phyloP scores from a whole-genome alignment of 1,140 invertebrate genomes.

The Cydia pomonella region DNA sequence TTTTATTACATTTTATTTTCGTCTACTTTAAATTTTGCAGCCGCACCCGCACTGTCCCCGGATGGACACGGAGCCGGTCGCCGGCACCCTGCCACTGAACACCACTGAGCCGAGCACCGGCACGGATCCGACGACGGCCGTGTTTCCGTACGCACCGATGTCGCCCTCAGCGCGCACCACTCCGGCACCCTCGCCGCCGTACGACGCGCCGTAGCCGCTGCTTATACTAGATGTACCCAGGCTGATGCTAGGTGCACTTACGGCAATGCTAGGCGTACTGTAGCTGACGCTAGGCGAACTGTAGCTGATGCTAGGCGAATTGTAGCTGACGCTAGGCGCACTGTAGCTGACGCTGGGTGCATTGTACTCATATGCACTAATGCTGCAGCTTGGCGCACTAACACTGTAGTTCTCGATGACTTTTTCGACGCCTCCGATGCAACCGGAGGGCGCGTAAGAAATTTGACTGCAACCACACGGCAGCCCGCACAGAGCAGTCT shows the following conservation, averaged over 20 bases:
- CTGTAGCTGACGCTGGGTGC: too few relatives aligned
- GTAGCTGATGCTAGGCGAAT: too few relatives aligned
- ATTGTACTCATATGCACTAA: background rate
- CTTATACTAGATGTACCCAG: constrained; percentile 47
- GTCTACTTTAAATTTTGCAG: background rate
- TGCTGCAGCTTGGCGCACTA: background rate
- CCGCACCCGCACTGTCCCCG: constrained; percentile 35
- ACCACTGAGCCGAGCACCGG: constrained; percentile 34
- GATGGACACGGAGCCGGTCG: constrained; percentile 32
- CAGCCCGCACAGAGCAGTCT: background rate
- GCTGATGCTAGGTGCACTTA: background rate
- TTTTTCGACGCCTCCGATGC: background rate
- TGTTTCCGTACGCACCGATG: background rate
- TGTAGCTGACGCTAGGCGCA: too few relatives aligned
- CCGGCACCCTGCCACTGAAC: constrained; percentile 13
- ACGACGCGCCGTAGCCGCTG: constrained; percentile 50
- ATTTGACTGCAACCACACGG: background rate
- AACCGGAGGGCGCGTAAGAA: background rate
- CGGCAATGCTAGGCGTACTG: background rate
- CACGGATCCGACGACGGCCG: constrained; percentile 20
- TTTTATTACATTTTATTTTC: too few relatives aligned
- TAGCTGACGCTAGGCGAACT: background rate
- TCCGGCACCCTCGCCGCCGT: constrained; percentile 21
- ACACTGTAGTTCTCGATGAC: background rate
- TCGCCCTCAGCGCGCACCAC: background rate